Evolutionary conservation across 1,140 invertebrate species (phyloP).

Genomic region (Drosophila kanapiae): DNA sequence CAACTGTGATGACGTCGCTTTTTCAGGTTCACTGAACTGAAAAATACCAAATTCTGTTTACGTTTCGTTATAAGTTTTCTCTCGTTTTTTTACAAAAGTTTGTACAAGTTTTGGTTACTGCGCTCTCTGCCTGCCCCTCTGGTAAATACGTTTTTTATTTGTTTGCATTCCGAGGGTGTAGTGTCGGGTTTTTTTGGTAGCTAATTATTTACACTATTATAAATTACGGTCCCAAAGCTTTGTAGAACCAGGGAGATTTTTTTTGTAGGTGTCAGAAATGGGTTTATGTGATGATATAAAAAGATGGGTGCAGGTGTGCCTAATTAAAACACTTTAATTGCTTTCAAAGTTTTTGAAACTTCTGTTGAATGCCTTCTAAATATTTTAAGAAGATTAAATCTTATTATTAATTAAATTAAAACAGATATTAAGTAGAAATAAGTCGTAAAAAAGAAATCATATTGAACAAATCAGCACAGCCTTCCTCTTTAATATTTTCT

Average conservation of each 20-base stretch:
- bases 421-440: background rate
- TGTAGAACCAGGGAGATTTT: background rate
- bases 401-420: background rate
- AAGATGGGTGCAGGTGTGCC: background rate
- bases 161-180: slow-evolving; percentile 14
- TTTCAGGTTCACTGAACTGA: slow-evolving; percentile 67
- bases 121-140: background rate
- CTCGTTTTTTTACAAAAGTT: slow-evolving; percentile 40
- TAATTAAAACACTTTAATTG: background rate
- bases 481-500: background rate
- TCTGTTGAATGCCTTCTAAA: background rate
- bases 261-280: slow-evolving; percentile 20
- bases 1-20: slow-evolving; percentile 51
- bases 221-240: slow-evolving; percentile 31
- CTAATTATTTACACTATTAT: slow-evolving; percentile 49
- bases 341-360: background rate
- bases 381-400: background rate
- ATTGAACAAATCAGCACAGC: background rate
- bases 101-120: slow-evolving; percentile 27
- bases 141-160: slow-evolving; percentile 32
- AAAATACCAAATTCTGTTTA: slow-evolving; percentile 63
- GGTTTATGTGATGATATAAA: background rate
- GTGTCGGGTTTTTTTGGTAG: slow-evolving; percentile 15
- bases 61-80: slow-evolving; percentile 41
- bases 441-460: background rate